Evolutionary conservation across 30 jellyfish, hydroid and myxozoan genomes (phyloP).

Genomic region (Euphysa ruthae): DNA sequence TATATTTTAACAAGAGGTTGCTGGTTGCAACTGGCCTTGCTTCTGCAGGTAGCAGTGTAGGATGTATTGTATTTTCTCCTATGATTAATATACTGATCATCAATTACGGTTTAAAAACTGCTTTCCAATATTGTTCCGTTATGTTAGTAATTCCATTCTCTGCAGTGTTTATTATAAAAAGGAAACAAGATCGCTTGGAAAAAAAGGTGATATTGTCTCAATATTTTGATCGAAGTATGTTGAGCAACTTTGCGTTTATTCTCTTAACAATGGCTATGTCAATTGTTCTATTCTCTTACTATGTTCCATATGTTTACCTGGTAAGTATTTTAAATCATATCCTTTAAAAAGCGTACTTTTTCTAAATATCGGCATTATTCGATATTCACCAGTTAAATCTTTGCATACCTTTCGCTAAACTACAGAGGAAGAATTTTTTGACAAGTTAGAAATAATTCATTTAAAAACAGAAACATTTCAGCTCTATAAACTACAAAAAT

Average conservation of each 20-base stretch:
- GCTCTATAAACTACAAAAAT: too few species aligned
- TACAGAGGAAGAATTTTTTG: too few species aligned
- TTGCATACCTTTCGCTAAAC: too few species aligned
- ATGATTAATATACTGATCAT: constrained; percentile 2
- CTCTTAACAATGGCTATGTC: constrained; percentile 18
- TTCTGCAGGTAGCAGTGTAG: constrained; percentile 39
- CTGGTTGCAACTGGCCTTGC: constrained; percentile 20
- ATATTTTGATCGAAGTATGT: constrained; percentile 2
- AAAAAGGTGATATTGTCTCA: neutral
- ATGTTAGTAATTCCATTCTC: neutral
- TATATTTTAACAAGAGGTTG: constrained; percentile 8
- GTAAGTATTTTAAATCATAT: too few species aligned
- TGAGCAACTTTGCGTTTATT: constrained; percentile 2
- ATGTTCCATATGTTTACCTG: constrained; percentile 37
- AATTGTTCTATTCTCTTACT: constrained; percentile 9
- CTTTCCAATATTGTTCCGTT: constrained; percentile 14
- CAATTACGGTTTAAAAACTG: constrained; percentile 12
- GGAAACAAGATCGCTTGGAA: neutral
- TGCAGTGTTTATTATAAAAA: constrained; percentile 7
- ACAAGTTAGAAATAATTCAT: too few species aligned
- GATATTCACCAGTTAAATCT: too few species aligned
- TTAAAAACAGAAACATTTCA: too few species aligned
- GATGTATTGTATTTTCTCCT: constrained; percentile 26
- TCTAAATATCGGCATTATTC: too few species aligned
- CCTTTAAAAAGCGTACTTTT: too few species aligned